Base-by-base conservation (phyloP, 2,113 vertebrate genomes). In the Lagenorhynchus albirostris region DNA sequence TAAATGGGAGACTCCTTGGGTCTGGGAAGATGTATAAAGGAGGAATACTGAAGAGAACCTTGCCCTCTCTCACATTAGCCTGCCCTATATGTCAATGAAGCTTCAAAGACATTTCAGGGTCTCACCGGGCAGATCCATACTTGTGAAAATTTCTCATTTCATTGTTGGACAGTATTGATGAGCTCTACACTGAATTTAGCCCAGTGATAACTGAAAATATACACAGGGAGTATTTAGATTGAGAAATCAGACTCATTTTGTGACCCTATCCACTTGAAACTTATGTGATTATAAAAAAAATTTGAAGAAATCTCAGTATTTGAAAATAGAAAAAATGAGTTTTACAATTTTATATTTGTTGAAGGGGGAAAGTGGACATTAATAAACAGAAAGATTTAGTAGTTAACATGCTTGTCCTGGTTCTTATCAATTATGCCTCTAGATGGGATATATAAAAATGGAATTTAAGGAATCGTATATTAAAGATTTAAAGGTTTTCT, bases 241-340 rank as follows among this genome's bases (percentile, higher is more conserved):
- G 62, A 95, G 91, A 94, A 85, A 58, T 44, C 25, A 47, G 62
- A 76, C 4, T 77, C 41, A 47, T 85, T 86, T 73, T 85, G 88
- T 83, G 76, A 85, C 25, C 12, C 0, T 21, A 4, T 73, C 29
- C 8, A 87, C 41, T 92, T 73, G 67, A 91, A 83, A 79, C 7
- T 20, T 63, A 41, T 0, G 1, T 76, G n/a, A 89, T 94, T 97
- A 79, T 55, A 58, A 71, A 82, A 90, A 93, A 8, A 2, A 20
- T 95, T 86, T 83, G 33, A 85, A 36, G 53, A 80, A 94, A 85
- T 87, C 5, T 79, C 31, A 74, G 25, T 88, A 73, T 85, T 91
- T 97, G 91, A 74, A 91, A 97, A 79, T n/a, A 92, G 36, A 94
- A 93, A 92, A 47, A 36, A 5, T 89, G 6, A 91, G 13, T 82